These are phyloP conservation scores for Aquatica leii DNA, from an alignment of 2,888 invertebrate genomes.

Conservation along the genomic window DNA sequence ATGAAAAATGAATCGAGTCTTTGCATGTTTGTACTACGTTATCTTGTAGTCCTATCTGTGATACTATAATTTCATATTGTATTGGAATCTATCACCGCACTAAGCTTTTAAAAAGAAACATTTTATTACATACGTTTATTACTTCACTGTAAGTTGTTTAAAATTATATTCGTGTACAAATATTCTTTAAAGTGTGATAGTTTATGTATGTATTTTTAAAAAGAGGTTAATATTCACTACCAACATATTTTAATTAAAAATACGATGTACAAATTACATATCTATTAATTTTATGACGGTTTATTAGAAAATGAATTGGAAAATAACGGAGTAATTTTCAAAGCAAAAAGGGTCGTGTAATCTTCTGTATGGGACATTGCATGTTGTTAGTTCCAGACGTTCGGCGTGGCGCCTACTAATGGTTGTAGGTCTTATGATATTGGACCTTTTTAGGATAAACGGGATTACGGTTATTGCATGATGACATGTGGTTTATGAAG, in stretches of 20 bases:
- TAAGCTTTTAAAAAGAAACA: too few relatives aligned
- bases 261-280: not conserved
- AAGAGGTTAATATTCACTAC: too few relatives aligned
- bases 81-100: too few relatives aligned
- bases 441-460: constrained; percentile 42
- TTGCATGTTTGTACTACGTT: too few relatives aligned
- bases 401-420: constrained; percentile 46
- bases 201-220: too few relatives aligned
- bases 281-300: constrained; percentile 7
- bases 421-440: constrained; percentile 35
- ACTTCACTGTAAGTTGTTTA: too few relatives aligned
- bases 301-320: constrained; percentile 17
- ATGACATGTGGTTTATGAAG: constrained; percentile 34
- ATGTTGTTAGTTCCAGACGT: constrained; percentile 47
- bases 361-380: constrained; percentile 43
- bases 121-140: too few relatives aligned
- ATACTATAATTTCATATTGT: too few relatives aligned
- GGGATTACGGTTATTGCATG: constrained; percentile 39
- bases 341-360: constrained; percentile 29
- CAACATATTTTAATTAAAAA: not conserved
- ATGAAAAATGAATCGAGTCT: too few relatives aligned
- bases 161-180: too few relatives aligned
- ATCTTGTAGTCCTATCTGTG: too few relatives aligned
- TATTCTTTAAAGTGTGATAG: too few relatives aligned
- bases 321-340: constrained; percentile 22